A percentile compares a stretch with the other conserved stretches of the same genome.
These are phyloP conservation scores for Tetranychus truncatus DNA, from an alignment of 2,888 invertebrate species.

Conservation along the genomic window DNA sequence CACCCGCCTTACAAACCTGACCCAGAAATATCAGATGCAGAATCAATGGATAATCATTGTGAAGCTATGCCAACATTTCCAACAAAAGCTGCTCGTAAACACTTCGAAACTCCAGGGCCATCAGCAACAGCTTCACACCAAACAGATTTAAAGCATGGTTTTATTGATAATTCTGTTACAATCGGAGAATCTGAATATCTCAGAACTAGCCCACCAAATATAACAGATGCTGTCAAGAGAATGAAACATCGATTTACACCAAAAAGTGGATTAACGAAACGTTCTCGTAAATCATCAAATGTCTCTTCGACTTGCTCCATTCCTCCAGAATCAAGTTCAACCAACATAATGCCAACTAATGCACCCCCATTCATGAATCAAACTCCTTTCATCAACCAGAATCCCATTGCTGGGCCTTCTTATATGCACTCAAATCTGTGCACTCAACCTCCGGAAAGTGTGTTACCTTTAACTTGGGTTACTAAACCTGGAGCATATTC, in stretches of 20 bases:
- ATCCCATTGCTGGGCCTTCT: too few relatives aligned
- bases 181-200: background rate
- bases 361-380: too few relatives aligned
- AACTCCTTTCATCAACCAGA: too few relatives aligned
- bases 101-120: slow-evolving; percentile 12
- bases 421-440: background rate
- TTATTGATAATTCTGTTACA: background rate
- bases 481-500: background rate
- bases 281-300: background rate
- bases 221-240: slow-evolving; percentile 3
- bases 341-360: too few relatives aligned
- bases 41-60: slow-evolving; percentile 7
- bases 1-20: slow-evolving; percentile 12
- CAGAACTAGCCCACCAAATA: slow-evolving; percentile 6
- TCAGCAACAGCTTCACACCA: background rate
- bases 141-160: background rate
- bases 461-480: slow-evolving; percentile 4
- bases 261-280: background rate
- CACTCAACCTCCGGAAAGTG: background rate
- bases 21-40: slow-evolving; percentile 9
- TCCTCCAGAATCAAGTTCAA: background rate
- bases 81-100: slow-evolving; percentile 17
- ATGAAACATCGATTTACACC: background rate
- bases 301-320: background rate
- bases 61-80: background rate